Percentiles rank a stretch among this genome's conserved stretches.
Conservation (phyloP, 2,113 vertebrate species). For the Orthonyx spaldingii region DNA sequence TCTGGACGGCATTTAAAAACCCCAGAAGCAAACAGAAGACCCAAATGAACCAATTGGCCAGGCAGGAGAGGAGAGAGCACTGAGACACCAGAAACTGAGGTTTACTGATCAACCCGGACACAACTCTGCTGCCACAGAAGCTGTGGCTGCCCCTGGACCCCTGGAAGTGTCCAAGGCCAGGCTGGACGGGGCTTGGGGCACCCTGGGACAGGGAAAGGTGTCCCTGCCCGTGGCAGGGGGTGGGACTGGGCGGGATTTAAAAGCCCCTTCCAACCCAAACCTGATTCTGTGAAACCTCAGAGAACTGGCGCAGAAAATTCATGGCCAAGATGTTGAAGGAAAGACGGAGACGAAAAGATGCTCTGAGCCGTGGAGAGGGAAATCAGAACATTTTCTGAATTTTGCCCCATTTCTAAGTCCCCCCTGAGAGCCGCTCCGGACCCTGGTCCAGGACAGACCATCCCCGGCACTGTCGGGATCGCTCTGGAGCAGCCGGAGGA, state of each 20-base stretch:
- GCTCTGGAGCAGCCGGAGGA: neutral
- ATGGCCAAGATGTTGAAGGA: neutral
- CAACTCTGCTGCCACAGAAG: neutral
- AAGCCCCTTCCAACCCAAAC: neutral
- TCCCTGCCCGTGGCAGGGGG: neutral
- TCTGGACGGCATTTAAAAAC: neutral
- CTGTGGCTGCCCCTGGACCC: neutral
- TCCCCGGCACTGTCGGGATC: neutral
- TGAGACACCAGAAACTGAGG: neutral
- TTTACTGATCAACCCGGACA: neutral
- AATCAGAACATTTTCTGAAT: neutral
- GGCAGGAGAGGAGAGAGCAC: neutral
- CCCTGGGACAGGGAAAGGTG: neutral
- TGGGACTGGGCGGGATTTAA: neutral
- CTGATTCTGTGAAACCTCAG: neutral
- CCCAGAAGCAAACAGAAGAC: neutral
- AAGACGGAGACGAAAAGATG: neutral
- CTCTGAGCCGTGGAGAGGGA: fast-evolving
- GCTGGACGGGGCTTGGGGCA: neutral
- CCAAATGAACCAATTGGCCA: neutral
- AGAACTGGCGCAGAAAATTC: fast-evolving
- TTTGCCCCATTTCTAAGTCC: neutral
- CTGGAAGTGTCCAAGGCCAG: neutral
- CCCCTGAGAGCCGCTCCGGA: neutral
- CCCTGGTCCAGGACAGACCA: fast-evolving